Evolutionary conservation across 2,113 vertebrate genomes (phyloP).

Genomic region (Columba janthina): DNA sequence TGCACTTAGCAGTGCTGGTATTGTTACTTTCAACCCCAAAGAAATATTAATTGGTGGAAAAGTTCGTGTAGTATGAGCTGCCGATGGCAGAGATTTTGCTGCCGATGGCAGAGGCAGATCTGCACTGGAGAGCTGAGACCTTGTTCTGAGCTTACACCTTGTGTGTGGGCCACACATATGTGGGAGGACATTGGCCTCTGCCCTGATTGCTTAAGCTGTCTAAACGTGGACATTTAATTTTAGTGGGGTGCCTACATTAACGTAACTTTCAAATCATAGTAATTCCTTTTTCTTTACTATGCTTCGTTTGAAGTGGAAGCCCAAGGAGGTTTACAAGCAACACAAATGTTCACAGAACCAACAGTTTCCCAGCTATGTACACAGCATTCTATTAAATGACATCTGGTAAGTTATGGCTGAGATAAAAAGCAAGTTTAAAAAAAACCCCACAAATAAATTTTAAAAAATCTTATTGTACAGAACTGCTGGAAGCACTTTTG

Average conservation of each 20-base stretch:
- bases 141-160: neutral
- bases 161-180: neutral
- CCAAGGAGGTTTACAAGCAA: neutral
- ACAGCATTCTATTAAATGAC: neutral
- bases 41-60: neutral
- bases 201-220: neutral
- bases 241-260: neutral
- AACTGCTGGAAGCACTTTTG: neutral
- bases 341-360: neutral
- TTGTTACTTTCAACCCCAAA: neutral
- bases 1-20: neutral
- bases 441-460: neutral
- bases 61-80: neutral
- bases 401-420: neutral
- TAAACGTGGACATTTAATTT: neutral
- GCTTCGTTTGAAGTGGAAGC: neutral
- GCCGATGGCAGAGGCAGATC: accelerated
- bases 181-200: neutral
- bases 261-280: neutral
- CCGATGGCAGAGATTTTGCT: neutral
- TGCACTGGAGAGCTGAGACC: neutral
- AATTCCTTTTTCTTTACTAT: neutral
- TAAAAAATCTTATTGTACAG: neutral
- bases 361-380: neutral
- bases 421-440: neutral